Evolutionary conservation across 2,888 invertebrate genomes (phyloP).

Genomic region (Erpobdella octoculata): DNA sequence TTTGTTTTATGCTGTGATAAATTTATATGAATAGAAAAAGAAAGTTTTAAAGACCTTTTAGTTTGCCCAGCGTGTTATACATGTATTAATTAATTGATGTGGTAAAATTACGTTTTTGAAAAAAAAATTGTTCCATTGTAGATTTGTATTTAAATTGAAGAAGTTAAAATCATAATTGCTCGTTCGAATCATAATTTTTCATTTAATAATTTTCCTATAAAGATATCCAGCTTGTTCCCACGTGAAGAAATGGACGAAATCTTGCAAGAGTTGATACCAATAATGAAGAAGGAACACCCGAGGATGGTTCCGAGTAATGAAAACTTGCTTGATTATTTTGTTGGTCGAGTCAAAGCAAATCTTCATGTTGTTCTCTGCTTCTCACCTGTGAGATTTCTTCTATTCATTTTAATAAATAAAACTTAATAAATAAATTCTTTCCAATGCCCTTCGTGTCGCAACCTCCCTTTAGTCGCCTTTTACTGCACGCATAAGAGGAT

Average conservation of each 20-base stretch:
- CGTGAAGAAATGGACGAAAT: constrained; percentile 93
- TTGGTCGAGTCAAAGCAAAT: constrained; percentile 81
- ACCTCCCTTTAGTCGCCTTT: too few species aligned
- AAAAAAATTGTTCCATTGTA: not conserved
- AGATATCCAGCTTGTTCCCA: constrained; percentile 48
- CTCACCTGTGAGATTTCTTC: constrained; percentile 65
- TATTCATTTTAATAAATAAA: too few species aligned
- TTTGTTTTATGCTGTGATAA: too few species aligned
- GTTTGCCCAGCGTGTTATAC: too few species aligned
- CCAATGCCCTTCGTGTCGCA: too few species aligned
- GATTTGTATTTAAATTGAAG: not conserved
- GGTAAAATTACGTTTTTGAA: too few species aligned
- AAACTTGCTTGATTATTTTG: constrained; percentile 84
- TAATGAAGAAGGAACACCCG: constrained; percentile 87
- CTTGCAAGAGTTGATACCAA: constrained; percentile 78
- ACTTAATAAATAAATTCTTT: not conserved
- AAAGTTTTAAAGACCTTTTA: too few species aligned
- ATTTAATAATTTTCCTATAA: not conserved
- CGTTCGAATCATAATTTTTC: not conserved
- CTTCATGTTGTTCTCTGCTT: constrained; percentile 90
- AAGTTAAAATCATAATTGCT: too few species aligned
- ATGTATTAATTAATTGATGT: too few species aligned
- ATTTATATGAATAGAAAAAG: too few species aligned
- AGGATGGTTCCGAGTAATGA: constrained; percentile 78
- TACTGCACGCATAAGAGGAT: too few species aligned